These are phyloP conservation scores for Melanostoma mellinum DNA, from an alignment of 2,888 invertebrate species.

Conservation along the genomic window DNA sequence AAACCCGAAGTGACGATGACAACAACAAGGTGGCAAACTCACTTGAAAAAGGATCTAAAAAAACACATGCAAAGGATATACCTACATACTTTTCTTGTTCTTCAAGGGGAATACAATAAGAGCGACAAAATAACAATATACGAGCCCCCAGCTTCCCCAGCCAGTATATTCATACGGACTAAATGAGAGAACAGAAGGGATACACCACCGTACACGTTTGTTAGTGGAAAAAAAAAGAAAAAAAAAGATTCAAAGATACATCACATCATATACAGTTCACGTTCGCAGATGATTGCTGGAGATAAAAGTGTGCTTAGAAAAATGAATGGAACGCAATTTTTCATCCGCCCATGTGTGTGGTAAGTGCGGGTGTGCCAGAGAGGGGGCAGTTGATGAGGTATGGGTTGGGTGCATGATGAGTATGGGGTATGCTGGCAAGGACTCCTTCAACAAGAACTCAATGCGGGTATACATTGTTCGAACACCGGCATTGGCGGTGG, in stretches of 20 bases:
- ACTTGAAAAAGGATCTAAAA: conserved; percentile 19
- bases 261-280: conserved; percentile 65
- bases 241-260: conserved; percentile 53
- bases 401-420: no score
- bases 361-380: conserved; percentile 1
- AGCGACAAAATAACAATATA: conserved; percentile 38
- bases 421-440: conserved; percentile 3
- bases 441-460: conserved; percentile 15
- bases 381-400: background rate
- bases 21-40: conserved; percentile 19
- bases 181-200: conserved; percentile 54
- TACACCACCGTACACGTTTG: conserved; percentile 4
- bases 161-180: conserved; percentile 15
- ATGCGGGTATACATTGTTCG: conserved; percentile 31
- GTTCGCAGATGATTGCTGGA: conserved; percentile 71
- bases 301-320: conserved; percentile 72
- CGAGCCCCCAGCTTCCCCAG: background rate
- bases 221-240: conserved; percentile 1
- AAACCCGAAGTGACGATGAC: conserved; percentile 47
- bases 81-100: no score
- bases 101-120: conserved; percentile 47
- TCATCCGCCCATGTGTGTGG: conserved; percentile 42
- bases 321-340: conserved; percentile 73
- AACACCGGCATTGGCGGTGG: conserved; percentile 28
- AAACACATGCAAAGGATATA: conserved; percentile 48